Conservation (phyloP, 2,888 invertebrate species). For the Trachelus tabidus region DNA sequence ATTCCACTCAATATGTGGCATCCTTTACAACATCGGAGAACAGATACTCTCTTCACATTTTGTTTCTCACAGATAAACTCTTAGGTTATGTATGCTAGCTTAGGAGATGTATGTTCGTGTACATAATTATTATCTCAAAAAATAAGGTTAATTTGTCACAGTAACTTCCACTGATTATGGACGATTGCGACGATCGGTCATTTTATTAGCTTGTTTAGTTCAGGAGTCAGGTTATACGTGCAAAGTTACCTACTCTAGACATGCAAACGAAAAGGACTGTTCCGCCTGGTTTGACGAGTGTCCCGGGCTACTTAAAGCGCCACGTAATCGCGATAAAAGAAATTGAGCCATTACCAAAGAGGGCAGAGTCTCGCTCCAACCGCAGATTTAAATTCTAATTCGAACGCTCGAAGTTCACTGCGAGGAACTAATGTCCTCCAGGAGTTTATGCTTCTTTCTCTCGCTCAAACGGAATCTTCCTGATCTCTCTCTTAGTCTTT, state of each 20-base stretch:
- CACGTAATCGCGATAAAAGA: slow-evolving; percentile 34
- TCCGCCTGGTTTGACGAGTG: slow-evolving; percentile 5
- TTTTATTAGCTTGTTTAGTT: neutral
- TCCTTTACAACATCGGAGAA: neutral
- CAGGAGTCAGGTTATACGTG: neutral
- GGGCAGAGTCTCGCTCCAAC: slow-evolving; percentile 26
- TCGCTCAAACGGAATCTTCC: neutral
- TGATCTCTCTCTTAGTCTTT: neutral
- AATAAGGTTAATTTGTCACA: neutral
- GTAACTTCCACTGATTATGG: neutral
- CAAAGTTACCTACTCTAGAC: neutral
- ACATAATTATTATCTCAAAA: neutral
- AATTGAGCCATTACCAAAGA: slow-evolving; percentile 42
- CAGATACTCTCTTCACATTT: neutral
- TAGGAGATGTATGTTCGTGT: neutral
- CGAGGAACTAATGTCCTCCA: slow-evolving; percentile 19
- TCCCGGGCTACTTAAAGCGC: slow-evolving; percentile 9
- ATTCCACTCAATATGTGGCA: neutral
- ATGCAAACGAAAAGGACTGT: neutral
- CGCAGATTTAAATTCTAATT: slow-evolving; percentile 51
- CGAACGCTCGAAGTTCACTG: slow-evolving; percentile 17
- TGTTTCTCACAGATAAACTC: neutral
- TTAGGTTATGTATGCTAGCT: neutral
- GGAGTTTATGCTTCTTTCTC: slow-evolving; percentile 11
- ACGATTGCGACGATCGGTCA: neutral